Percentiles rank a stretch among this genome's conserved stretches.
Evolutionary conservation across 1,140 invertebrate genomes (phyloP).

Genomic region (Drosophila biarmipes): DNA sequence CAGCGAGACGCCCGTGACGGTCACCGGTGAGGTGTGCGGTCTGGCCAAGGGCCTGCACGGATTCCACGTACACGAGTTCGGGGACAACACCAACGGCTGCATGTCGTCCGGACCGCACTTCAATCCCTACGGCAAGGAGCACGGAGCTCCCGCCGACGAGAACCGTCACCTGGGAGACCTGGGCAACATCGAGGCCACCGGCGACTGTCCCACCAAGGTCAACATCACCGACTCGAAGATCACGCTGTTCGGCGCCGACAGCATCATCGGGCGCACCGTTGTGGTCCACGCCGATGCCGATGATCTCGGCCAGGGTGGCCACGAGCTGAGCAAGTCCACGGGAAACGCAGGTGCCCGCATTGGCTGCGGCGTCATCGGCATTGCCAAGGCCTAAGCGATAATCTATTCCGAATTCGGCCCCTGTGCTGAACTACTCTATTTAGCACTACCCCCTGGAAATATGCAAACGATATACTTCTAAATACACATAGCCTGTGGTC

Average conservation of each 20-base stretch:
- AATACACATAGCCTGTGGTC: constrained; percentile 47
- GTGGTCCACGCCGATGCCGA: constrained; percentile 97
- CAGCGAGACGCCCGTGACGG: constrained; percentile 86
- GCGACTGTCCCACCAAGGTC: constrained; percentile 89
- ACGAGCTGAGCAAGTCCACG: constrained; percentile 97
- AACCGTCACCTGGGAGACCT: constrained; percentile 96
- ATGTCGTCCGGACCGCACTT: constrained; percentile 98
- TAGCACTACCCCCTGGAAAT: constrained; percentile 40
- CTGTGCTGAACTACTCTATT: constrained; percentile 21
- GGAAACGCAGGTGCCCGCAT: constrained; percentile 98
- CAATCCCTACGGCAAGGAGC: constrained; percentile 94
- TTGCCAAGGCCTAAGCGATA: constrained; percentile 84
- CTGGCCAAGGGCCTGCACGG: constrained; percentile 90
- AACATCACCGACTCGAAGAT: constrained; percentile 91
- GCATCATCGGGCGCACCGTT: constrained; percentile 94
- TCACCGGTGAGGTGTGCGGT: constrained; percentile 90
- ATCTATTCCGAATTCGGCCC: constrained; percentile 24
- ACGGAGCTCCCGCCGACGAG: constrained; percentile 91
- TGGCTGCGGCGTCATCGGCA: constrained; percentile 98
- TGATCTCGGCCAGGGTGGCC: constrained; percentile 96
- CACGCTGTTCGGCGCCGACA: constrained; percentile 90
- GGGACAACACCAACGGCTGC: constrained; percentile 98
- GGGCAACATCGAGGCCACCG: constrained; percentile 93
- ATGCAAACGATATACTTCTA: constrained; percentile 30
- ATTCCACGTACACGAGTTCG: constrained; percentile 99